Conservation (phyloP, 2,888 invertebrate species). For the Pardosa pseudoannulata region DNA sequence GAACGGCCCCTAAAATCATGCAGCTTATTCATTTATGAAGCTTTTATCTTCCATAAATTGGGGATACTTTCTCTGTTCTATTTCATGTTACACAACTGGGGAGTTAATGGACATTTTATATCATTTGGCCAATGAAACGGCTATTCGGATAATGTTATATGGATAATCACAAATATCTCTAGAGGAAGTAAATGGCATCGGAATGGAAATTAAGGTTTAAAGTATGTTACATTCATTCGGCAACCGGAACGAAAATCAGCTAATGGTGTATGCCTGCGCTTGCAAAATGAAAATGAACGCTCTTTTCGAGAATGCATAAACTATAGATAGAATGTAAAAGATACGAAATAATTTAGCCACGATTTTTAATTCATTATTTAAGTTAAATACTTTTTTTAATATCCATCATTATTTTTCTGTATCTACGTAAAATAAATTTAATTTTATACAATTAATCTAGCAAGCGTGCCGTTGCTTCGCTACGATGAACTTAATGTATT, state of each 20-base stretch:
- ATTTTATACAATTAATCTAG: too few species aligned
- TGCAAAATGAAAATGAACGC: too few species aligned
- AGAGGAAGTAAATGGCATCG: not conserved
- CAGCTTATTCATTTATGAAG: constrained; percentile 13
- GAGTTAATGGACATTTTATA: constrained; percentile 10
- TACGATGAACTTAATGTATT: too few species aligned
- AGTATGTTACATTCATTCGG: not conserved
- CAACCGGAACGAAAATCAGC: not conserved
- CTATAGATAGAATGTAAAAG: too few species aligned
- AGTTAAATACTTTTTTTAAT: too few species aligned
- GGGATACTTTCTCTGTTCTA: not conserved
- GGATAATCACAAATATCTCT: not conserved
- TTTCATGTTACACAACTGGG: not conserved
- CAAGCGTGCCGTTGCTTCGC: too few species aligned
- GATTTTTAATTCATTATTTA: too few species aligned
- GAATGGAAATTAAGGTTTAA: not conserved
- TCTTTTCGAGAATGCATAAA: too few species aligned
- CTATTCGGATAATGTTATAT: not conserved
- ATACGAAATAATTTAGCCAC: too few species aligned
- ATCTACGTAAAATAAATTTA: too few species aligned
- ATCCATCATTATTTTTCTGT: too few species aligned
- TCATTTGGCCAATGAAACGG: not conserved
- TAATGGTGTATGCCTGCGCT: too few species aligned
- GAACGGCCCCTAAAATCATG: not conserved
- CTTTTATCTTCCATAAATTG: not conserved